Percentiles rank a stretch among this genome's conserved stretches.
Evolutionary conservation across 2,113 vertebrate species (phyloP).

Genomic region (Sturnus vulgaris): DNA sequence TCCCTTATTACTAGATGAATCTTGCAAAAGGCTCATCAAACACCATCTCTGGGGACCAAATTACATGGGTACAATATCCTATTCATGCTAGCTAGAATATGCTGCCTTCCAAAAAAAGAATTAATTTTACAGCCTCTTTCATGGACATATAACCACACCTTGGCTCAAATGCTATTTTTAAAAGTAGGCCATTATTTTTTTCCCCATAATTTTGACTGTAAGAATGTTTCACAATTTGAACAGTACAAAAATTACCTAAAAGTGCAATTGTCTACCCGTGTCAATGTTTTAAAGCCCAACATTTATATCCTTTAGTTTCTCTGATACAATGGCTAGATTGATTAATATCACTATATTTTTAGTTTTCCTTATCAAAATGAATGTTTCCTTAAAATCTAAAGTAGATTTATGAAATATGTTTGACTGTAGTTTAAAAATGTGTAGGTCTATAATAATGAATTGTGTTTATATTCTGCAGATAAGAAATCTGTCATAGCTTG

Average conservation of each 20-base stretch:
- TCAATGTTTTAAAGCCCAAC: not conserved
- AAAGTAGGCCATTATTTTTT: not conserved
- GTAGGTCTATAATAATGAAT: not conserved
- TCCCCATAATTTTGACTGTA: not conserved
- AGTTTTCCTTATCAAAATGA: not conserved
- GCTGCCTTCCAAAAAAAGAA: not conserved
- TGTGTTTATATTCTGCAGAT: not conserved
- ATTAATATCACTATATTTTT: not conserved
- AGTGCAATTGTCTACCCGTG: accelerated
- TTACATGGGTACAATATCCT: not conserved
- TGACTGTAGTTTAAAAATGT: not conserved
- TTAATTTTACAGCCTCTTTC: not conserved
- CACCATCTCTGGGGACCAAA: not conserved
- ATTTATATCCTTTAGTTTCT: not conserved
- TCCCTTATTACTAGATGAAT: not conserved
- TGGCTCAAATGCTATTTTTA: not conserved
- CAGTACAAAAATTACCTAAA: not conserved
- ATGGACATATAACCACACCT: not conserved
- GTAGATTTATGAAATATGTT: not conserved
- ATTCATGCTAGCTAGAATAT: not conserved
- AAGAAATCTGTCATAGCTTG: not conserved
- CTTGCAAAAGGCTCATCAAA: not conserved
- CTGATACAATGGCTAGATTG: not conserved
- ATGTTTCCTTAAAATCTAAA: not conserved
- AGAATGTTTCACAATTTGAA: not conserved